Percentiles rank a stretch among this genome's conserved stretches.
Evolutionary conservation across 2,888 invertebrate species (phyloP).

Genomic region (Bruchidius siliquastri): DNA sequence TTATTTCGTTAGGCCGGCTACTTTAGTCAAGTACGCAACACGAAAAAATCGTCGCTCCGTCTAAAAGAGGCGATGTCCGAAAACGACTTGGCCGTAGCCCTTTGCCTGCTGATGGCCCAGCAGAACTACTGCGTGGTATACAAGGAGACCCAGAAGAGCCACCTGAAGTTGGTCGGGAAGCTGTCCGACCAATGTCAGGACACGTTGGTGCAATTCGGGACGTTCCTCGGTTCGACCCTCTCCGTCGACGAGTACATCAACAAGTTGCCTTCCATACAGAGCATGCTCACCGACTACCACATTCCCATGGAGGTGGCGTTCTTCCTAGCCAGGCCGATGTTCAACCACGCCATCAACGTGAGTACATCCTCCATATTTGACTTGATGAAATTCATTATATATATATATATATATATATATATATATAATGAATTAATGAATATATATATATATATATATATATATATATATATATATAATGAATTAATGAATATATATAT

Average conservation of each 20-base stretch:
- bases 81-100: slow-evolving; percentile 86
- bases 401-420: no score
- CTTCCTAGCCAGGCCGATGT: slow-evolving; percentile 89
- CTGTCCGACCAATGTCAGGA: slow-evolving; percentile 93
- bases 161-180: slow-evolving; percentile 83
- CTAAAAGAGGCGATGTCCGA: slow-evolving; percentile 93
- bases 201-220: slow-evolving; percentile 95
- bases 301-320: slow-evolving; percentile 97
- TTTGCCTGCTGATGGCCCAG: slow-evolving; percentile 94
- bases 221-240: slow-evolving; percentile 89
- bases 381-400: no score
- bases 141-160: slow-evolving; percentile 72
- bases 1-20: slow-evolving; percentile 76
- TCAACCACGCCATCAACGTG: slow-evolving; percentile 78
- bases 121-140: slow-evolving; percentile 95
- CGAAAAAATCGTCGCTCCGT: slow-evolving; percentile 89
- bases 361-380: no score
- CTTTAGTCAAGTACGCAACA: slow-evolving; percentile 94
- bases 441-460: no score
- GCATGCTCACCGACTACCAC: slow-evolving; percentile 85
- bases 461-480: no score
- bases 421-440: no score
- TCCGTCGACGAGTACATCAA: slow-evolving; percentile 92
- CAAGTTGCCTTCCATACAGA: slow-evolving; percentile 80
- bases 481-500: no score